Percentiles rank a stretch among this genome's conserved stretches.
Evolutionary conservation across 2,113 vertebrate genomes (phyloP).

Genomic region (Pomatorhinus ruficollis): DNA sequence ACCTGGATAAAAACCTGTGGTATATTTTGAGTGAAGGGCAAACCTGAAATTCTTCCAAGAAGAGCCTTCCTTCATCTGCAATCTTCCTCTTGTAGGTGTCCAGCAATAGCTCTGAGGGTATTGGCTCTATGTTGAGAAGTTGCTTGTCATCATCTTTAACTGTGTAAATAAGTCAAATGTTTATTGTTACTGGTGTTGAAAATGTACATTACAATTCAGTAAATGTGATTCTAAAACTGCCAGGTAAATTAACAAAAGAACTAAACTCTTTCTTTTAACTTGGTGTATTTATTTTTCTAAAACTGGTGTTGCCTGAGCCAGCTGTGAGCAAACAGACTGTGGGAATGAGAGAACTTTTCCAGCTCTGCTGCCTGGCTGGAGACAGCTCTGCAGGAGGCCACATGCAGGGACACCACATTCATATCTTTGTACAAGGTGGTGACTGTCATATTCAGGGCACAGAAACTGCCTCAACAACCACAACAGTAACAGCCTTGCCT

Average conservation of each 20-base stretch:
- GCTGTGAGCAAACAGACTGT: background rate
- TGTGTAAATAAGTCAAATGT: background rate
- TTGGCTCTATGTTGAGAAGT: slow-evolving; percentile 87
- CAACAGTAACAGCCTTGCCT: background rate
- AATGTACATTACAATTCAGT: background rate
- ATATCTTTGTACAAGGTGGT: rapidly evolving
- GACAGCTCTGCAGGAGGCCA: background rate
- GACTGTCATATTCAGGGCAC: background rate
- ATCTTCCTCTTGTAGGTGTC: slow-evolving; percentile 90
- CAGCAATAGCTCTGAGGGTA: slow-evolving; percentile 82
- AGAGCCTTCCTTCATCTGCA: slow-evolving; percentile 92
- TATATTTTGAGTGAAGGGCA: background rate
- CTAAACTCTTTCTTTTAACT: background rate
- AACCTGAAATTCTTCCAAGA: slow-evolving; percentile 97
- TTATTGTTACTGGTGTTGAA: background rate
- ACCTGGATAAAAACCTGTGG: background rate
- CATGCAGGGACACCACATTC: rapidly evolving
- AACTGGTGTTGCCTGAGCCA: background rate
- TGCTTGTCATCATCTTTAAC: slow-evolving; percentile 82
- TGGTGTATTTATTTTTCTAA: background rate
- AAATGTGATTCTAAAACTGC: background rate
- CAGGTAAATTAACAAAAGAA: background rate
- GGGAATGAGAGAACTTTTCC: background rate
- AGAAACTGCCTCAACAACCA: background rate
- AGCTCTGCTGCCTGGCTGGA: background rate